phyloP scores from a whole-genome alignment of 1,140 invertebrate species.

The Diabrotica undecimpunctata region DNA sequence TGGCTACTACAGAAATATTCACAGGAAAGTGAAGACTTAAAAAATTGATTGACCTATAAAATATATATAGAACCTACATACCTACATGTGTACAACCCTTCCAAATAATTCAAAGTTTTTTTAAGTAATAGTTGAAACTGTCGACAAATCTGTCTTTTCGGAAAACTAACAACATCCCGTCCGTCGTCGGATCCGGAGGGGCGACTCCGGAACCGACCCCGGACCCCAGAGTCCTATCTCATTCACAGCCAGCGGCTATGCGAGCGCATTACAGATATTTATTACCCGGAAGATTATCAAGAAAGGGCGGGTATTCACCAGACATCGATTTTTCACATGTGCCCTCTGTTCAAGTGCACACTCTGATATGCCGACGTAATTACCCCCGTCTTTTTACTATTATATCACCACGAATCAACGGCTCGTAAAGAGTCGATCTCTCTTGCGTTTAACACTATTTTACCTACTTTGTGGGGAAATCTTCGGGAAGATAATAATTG shows the following conservation, averaged over 20 bases:
- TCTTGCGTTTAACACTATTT: too few species aligned
- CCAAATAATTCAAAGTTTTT: too few species aligned
- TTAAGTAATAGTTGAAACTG: too few species aligned
- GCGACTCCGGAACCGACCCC: constrained; percentile 14
- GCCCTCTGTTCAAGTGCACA: constrained; percentile 36
- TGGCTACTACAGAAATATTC: too few species aligned
- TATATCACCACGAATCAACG: constrained; percentile 11
- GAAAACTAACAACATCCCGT: constrained; percentile 15
- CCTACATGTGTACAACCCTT: too few species aligned
- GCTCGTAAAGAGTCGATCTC: neutral
- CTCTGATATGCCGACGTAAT: constrained; percentile 31
- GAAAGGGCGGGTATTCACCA: constrained; percentile 40
- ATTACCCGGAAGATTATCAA: constrained; percentile 41
- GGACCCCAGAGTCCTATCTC: constrained; percentile 36
- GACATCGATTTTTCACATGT: constrained; percentile 46
- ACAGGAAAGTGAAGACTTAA: too few species aligned
- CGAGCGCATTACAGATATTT: constrained; percentile 47
- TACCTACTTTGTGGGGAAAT: too few species aligned
- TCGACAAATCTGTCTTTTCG: neutral
- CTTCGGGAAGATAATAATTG: too few species aligned
- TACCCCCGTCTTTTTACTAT: constrained; percentile 22
- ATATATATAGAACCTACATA: too few species aligned
- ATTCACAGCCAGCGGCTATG: constrained; percentile 46
- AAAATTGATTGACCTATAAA: too few species aligned
- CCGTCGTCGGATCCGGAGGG: constrained; percentile 9